These are phyloP conservation scores for Uloborus diversus DNA, from an alignment of 1,140 invertebrate species.

Conservation along the genomic window DNA sequence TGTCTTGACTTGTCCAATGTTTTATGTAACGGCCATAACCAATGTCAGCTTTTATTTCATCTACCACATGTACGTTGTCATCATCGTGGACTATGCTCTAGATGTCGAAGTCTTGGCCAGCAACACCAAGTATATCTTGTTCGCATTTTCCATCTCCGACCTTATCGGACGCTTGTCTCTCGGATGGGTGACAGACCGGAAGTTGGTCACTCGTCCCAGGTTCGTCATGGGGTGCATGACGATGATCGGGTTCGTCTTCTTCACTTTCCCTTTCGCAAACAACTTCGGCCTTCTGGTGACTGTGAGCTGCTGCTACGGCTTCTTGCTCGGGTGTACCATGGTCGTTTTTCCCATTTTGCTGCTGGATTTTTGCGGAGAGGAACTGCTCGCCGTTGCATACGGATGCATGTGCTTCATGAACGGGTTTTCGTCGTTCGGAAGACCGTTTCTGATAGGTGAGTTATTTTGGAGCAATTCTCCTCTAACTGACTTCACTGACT, in stretches of 20 bases:
- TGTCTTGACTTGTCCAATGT: conserved; percentile 29
- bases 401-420: conserved; percentile 54
- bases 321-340: conserved; percentile 45
- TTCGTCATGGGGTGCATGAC: conserved; percentile 30
- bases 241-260: conserved; percentile 32
- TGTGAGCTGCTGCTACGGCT: conserved; percentile 22
- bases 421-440: conserved; percentile 46
- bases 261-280: conserved; percentile 22
- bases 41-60: conserved; percentile 23
- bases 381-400: conserved; percentile 48
- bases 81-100: conserved; percentile 59
- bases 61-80: conserved; percentile 38
- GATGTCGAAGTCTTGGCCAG: conserved; percentile 26
- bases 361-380: conserved; percentile 32
- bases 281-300: conserved; percentile 18
- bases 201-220: conserved; percentile 20
- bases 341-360: conserved; percentile 43
- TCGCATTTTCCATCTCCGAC: conserved; percentile 54
- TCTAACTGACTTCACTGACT: too few species aligned
- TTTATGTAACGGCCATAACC: conserved; percentile 32
- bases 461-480: too few species aligned
- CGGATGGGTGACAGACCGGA: conserved; percentile 53
- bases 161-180: conserved; percentile 50
- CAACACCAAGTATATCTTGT: conserved; percentile 50
- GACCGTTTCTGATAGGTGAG: conserved; percentile 55